These are phyloP conservation scores for Siniperca chuatsi DNA, from an alignment of 2,113 vertebrate genomes.

Conservation along the genomic window DNA sequence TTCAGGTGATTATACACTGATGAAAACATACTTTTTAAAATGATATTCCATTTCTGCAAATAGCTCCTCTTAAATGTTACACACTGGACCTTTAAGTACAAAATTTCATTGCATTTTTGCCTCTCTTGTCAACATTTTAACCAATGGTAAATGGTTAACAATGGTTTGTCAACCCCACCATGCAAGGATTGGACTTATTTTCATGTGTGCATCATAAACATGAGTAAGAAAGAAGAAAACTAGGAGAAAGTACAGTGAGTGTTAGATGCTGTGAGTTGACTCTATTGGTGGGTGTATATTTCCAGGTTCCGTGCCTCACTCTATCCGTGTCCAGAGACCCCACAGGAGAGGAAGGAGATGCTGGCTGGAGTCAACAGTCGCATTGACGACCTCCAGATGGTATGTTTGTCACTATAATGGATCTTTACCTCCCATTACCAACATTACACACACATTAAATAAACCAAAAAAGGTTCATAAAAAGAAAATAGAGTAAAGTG, in stretches of 20 bases:
- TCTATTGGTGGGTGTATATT: conserved; percentile 23
- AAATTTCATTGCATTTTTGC: background rate
- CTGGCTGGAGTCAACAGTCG: conserved; percentile 96
- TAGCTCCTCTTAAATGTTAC: too few species aligned
- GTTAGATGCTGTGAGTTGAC: background rate
- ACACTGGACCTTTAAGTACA: too few species aligned
- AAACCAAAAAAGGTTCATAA: background rate
- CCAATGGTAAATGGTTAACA: background rate
- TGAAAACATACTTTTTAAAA: too few species aligned
- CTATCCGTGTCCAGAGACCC: conserved; percentile 97
- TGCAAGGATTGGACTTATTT: background rate
- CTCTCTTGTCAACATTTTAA: background rate
- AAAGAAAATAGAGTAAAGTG: background rate
- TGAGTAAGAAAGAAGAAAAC: background rate
- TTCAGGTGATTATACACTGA: too few species aligned
- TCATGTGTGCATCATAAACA: background rate
- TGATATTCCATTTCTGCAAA: too few species aligned
- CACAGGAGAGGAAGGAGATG: conserved; percentile 98
- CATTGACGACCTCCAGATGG: conserved; percentile 98
- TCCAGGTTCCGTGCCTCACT: conserved; percentile 95
- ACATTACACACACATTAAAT: background rate
- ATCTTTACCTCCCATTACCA: background rate
- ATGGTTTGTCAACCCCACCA: background rate
- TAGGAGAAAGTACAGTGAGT: background rate
- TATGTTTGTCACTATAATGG: conserved; percentile 64